Conservation (phyloP, 2,113 vertebrate species). For the Pituophis catenifer region DNA sequence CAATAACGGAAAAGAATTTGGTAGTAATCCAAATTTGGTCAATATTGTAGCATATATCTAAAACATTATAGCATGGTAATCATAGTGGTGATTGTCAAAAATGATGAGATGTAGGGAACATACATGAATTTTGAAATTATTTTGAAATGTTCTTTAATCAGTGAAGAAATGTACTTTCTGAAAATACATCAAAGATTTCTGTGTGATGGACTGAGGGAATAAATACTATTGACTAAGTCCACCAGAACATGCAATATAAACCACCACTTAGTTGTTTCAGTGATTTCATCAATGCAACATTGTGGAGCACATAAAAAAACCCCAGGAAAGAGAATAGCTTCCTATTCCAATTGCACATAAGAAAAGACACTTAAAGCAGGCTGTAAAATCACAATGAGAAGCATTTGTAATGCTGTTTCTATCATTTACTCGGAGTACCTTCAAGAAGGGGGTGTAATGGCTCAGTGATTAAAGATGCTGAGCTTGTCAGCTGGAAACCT, state of each 20-base stretch:
- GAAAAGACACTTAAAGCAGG: background rate
- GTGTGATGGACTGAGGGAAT: background rate
- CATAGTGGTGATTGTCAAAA: background rate
- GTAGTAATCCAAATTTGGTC: background rate
- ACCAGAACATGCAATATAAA: background rate
- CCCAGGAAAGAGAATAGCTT: background rate
- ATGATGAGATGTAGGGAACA: background rate
- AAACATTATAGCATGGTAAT: background rate
- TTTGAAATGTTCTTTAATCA: conserved; percentile 13
- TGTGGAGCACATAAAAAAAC: background rate
- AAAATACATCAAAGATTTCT: background rate
- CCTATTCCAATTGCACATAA: background rate
- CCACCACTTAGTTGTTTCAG: background rate
- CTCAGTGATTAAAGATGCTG: background rate
- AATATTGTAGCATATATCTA: background rate
- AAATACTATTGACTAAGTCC: background rate
- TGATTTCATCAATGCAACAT: background rate
- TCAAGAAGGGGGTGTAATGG: background rate
- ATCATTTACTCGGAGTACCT: background rate
- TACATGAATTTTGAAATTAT: conserved; percentile 15
- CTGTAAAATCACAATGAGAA: background rate
- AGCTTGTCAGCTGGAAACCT: background rate
- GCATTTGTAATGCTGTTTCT: background rate
- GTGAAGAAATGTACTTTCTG: background rate
- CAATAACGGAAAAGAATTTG: conserved; percentile 10